phyloP scores from a whole-genome alignment of 2,797 vertebrate species.

The Salmo trutta region DNA sequence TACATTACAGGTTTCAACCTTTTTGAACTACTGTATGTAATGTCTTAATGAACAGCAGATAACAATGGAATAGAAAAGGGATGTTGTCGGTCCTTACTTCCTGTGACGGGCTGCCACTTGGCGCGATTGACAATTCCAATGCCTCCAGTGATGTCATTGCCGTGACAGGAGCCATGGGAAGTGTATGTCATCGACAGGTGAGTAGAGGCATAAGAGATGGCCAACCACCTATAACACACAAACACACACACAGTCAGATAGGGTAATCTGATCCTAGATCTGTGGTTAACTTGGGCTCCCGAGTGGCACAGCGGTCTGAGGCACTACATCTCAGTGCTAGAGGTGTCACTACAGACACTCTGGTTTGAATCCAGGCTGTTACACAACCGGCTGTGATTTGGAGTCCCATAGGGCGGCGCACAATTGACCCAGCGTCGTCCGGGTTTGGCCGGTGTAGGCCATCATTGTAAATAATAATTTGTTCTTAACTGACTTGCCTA shows the following conservation, averaged over 20 bases:
- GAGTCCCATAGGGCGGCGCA: too few relatives aligned
- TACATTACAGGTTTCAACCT: too few relatives aligned
- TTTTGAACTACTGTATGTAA: neutral
- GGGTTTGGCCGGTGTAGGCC: too few relatives aligned
- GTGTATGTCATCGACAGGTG: conserved; percentile 89
- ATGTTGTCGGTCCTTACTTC: conserved; percentile 80
- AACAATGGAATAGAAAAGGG: neutral
- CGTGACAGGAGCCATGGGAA: conserved; percentile 85
- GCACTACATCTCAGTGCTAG: too few relatives aligned
- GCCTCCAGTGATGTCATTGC: conserved; percentile 70
- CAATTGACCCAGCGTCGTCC: too few relatives aligned
- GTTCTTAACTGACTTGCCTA: too few relatives aligned
- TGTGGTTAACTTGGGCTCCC: neutral
- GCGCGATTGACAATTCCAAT: conserved; percentile 89
- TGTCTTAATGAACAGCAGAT: neutral
- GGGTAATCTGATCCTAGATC: neutral
- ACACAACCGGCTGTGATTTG: too few relatives aligned
- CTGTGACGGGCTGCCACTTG: conserved; percentile 87
- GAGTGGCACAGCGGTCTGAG: too few relatives aligned
- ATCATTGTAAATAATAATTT: too few relatives aligned
- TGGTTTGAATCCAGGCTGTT: too few relatives aligned
- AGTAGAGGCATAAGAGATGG: conserved; percentile 91
- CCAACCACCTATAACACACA: conserved; percentile 77
- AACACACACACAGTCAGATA: neutral
- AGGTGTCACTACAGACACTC: too few relatives aligned